Percentiles rank a stretch among this genome's conserved stretches.
Evolutionary conservation across 1,140 invertebrate species (phyloP).

Genomic region (Anastatus disparis): DNA sequence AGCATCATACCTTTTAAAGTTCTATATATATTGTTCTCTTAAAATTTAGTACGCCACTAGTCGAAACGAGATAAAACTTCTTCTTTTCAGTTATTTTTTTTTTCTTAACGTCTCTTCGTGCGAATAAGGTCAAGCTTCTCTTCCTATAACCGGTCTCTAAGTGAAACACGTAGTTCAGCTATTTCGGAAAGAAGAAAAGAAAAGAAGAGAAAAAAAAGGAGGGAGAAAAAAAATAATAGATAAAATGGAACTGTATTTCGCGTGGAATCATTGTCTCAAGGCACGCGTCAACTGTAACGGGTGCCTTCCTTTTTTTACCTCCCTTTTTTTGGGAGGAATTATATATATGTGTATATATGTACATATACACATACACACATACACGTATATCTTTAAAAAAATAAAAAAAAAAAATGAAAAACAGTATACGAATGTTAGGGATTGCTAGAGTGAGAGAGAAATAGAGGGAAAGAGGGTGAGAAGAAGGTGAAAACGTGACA

Average conservation of each 20-base stretch:
- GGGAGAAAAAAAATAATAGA: no score
- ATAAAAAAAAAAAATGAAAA: no score
- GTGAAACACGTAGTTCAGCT: conserved; percentile 13
- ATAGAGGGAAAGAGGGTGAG: no score
- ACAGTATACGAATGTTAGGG: no score
- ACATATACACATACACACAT: no score
- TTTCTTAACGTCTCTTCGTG: not conserved
- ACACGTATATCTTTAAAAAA: no score
- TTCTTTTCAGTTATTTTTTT: no score
- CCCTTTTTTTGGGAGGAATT: not conserved
- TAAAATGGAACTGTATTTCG: not conserved
- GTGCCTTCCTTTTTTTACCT: not conserved
- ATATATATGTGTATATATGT: no score
- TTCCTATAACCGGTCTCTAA: not conserved
- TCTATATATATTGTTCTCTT: no score
- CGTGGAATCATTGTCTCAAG: not conserved
- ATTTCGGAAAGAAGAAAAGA: not conserved
- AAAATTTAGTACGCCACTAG: no score
- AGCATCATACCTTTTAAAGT: no score
- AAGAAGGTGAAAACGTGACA: not conserved
- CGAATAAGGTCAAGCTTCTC: conserved; percentile 13
- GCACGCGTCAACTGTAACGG: not conserved
- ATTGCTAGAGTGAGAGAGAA: no score
- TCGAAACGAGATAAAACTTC: not conserved
- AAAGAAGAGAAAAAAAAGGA: not conserved